These are phyloP conservation scores for Trichopoda pennipes DNA, from an alignment of 2,888 invertebrate species.

Conservation along the genomic window DNA sequence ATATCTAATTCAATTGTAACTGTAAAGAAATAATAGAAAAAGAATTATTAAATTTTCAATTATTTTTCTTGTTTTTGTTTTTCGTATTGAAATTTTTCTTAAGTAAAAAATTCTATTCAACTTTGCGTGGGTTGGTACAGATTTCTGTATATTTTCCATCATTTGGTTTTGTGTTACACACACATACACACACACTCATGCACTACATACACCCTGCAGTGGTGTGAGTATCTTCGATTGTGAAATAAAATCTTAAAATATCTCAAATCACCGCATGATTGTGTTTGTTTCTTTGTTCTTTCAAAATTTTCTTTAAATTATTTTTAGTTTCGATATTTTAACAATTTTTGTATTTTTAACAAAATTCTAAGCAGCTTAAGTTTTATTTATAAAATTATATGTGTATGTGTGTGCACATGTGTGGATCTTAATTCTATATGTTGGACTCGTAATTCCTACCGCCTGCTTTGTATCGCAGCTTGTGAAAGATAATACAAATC, in stretches of 20 bases:
- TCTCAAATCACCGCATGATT: constrained; percentile 75
- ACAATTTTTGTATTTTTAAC: not conserved
- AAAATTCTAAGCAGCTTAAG: not conserved
- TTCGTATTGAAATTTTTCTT: constrained; percentile 24
- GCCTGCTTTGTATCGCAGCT: too few relatives aligned
- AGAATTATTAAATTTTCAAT: not conserved
- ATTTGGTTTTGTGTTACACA: constrained; percentile 54
- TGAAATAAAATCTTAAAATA: constrained; percentile 80
- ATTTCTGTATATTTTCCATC: constrained; percentile 51
- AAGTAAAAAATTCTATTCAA: constrained; percentile 31
- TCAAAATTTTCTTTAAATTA: not conserved
- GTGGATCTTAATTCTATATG: too few relatives aligned
- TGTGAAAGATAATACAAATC: too few relatives aligned
- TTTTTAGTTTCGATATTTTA: constrained; percentile 12
- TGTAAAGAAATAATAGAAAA: constrained; percentile 19
- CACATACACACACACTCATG: constrained; percentile 49
- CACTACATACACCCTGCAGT: not conserved
- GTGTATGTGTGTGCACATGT: too few relatives aligned
- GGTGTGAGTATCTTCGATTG: constrained; percentile 24
- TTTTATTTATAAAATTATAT: too few relatives aligned
- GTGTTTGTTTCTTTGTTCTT: constrained; percentile 26
- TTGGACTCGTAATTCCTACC: too few relatives aligned
- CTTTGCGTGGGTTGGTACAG: constrained; percentile 61
- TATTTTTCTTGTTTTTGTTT: constrained; percentile 1
- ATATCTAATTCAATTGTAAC: constrained; percentile 18